Conservation (phyloP, 2,113 vertebrate genomes). For the Actenoides hombroni region DNA sequence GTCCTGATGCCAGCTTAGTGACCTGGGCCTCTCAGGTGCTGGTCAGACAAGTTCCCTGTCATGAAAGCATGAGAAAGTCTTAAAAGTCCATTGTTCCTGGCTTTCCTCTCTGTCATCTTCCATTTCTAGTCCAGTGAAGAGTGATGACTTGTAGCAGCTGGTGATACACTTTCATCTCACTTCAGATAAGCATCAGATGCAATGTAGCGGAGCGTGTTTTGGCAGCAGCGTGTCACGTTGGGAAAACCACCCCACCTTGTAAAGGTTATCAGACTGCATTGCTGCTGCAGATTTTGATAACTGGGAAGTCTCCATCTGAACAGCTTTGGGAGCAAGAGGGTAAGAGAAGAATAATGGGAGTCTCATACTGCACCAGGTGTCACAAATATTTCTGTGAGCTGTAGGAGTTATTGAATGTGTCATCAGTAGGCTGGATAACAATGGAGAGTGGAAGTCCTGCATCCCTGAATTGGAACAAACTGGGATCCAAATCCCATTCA, state of each 20-base stretch:
- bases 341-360: neutral
- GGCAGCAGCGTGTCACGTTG: neutral
- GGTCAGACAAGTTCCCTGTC: neutral
- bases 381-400: neutral
- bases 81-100: neutral
- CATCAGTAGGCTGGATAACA: neutral
- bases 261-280: neutral
- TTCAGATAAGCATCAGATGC: neutral
- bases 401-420: rapidly evolving
- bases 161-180: neutral
- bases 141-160: neutral
- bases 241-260: neutral
- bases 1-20: neutral
- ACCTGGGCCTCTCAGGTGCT: neutral
- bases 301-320: neutral
- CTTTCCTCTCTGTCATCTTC: neutral
- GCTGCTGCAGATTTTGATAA: neutral
- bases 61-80: neutral
- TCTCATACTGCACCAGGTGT: neutral
- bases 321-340: neutral
- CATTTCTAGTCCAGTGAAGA: neutral
- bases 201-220: neutral
- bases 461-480: neutral
- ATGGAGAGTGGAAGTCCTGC: neutral
- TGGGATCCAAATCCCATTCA: neutral